Base-by-base conservation (phyloP, 2,888 invertebrate genomes). In the Leptinotarsa juncta region DNA sequence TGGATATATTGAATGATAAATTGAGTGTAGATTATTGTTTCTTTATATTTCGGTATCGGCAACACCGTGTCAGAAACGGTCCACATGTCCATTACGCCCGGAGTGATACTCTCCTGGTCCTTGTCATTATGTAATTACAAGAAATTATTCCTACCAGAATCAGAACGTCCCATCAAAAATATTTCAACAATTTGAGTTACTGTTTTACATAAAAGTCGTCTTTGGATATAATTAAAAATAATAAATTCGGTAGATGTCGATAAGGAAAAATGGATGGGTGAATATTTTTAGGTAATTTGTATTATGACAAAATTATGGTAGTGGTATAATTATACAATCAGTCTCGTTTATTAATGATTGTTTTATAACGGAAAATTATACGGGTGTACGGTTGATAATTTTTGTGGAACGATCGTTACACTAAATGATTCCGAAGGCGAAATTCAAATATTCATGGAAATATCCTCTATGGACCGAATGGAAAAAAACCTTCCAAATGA, bases 41-140 rank as follows among this genome's bases (percentile, higher is more conserved):
- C 20, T 20, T 20, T 20, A 20, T 20, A 20, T 1, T 20, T 20
- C 20, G 20, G 20, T 20, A 20, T 20, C n/a, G 62, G 62, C 62
- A 62, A 32, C 62, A 42, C 1, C 32, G 62, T n/a, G 4, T 62
- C 32, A 16, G 32, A 62, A 62, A 32, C 16, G 62, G 26, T 62
- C 62, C 78, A 78, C 65, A 76, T 74, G 76, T 72, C 74, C 68
- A 71, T 71, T 65, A 73, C 57, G 82, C 83, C 81, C 70, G 75
- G 66, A 81, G 82, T 80, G 70, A 73, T 78, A 78, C 76, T 75
- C 77, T 62, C 79, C 76, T 71, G 78, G 78, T 78, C 78, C 78
- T 78, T 85, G 84, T 86, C 84, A 86, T 86, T 86, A 86, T 85
- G 85, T 85, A 85, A 86, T 86, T 86, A 86, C 78, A 80, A 80